These are phyloP conservation scores for Pomacea canaliculata DNA, from an alignment of 2,888 invertebrate genomes.

Conservation along the genomic window DNA sequence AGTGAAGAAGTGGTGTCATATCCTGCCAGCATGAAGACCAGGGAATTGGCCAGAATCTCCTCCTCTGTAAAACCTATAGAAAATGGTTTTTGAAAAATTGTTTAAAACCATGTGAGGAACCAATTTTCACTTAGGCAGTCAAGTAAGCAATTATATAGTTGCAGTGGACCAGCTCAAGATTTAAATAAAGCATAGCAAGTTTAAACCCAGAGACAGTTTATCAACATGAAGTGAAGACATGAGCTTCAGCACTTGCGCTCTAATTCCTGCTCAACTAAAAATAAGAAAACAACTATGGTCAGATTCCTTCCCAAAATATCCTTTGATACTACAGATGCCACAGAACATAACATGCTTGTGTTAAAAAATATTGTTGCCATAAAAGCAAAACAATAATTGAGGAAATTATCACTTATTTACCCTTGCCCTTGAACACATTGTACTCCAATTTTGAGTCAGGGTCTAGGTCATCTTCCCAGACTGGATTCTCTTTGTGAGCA, in stretches of 20 bases:
- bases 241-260: no score
- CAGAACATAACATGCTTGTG: no score
- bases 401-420: not conserved
- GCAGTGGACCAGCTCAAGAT: no score
- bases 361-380: not conserved
- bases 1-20: conserved; percentile 5
- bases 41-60: conserved; percentile 12
- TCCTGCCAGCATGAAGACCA: conserved; percentile 14
- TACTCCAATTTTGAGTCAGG: not conserved
- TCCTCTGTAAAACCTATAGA: conserved; percentile 8
- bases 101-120: not conserved
- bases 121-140: no score
- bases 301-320: no score
- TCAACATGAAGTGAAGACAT: no score
- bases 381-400: not conserved
- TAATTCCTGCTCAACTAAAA: no score
- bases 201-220: no score
- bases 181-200: no score
- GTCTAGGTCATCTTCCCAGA: not conserved
- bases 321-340: no score
- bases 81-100: not conserved
- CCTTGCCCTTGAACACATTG: not conserved
- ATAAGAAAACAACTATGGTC: no score
- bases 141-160: no score
- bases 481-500: not conserved